A percentile compares a stretch with the other conserved stretches of the same genome.
Evolutionary conservation across 2,113 vertebrate genomes (phyloP).

Genomic region (Elephas maximus): DNA sequence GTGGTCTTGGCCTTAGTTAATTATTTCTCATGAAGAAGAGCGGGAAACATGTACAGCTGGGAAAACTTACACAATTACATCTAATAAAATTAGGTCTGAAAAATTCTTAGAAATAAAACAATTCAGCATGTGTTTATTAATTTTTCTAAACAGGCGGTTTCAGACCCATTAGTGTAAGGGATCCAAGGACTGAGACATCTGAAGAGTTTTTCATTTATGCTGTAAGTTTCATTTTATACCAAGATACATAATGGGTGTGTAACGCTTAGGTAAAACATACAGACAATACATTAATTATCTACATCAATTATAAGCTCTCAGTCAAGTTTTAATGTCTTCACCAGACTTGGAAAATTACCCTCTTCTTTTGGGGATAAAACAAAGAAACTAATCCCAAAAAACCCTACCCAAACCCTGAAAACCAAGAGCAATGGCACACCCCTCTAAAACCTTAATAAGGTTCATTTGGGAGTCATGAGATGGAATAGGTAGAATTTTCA

Average conservation of each 20-base stretch:
- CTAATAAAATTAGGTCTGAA: constrained; percentile 33
- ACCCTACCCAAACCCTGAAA: not conserved
- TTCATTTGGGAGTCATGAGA: not conserved
- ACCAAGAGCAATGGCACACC: not conserved
- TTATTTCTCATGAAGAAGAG: not conserved
- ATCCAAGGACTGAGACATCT: not conserved
- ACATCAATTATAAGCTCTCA: constrained; percentile 3
- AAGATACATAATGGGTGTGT: not conserved
- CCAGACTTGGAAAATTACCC: not conserved
- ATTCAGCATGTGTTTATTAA: not conserved
- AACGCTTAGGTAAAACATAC: not conserved
- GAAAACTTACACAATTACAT: not conserved
- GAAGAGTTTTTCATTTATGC: not conserved
- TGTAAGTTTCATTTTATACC: not conserved
- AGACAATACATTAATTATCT: not conserved
- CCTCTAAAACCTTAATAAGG: not conserved
- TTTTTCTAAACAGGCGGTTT: not conserved
- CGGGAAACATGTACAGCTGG: not conserved
- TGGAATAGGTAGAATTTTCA: not conserved
- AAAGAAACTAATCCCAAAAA: not conserved
- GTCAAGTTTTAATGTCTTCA: not conserved
- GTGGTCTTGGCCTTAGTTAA: not conserved
- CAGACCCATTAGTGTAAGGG: not conserved
- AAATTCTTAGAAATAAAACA: constrained; percentile 10
- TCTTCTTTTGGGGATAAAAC: not conserved